phyloP scores from a whole-genome alignment of 2,797 vertebrate genomes.

The Agapornis canus region DNA sequence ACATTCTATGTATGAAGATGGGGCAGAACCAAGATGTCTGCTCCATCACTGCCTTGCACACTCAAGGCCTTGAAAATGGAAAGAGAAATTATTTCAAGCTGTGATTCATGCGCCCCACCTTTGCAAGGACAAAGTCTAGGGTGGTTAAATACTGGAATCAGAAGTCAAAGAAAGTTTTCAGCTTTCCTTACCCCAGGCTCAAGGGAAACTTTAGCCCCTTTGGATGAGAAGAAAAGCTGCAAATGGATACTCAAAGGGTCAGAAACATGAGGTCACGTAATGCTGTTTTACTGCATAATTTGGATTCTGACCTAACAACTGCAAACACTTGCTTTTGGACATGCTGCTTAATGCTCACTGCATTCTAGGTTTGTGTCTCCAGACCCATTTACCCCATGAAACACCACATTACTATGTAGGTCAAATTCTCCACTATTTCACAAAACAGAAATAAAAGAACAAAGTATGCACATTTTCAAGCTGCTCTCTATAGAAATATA shows the following conservation, averaged over 20 bases:
- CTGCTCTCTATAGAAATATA: background rate
- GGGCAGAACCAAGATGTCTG: background rate
- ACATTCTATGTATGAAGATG: background rate
- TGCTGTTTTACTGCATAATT: background rate
- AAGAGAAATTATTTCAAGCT: background rate
- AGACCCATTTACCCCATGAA: fast-evolving
- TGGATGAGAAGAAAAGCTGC: background rate
- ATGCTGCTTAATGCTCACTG: background rate
- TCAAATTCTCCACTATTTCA: background rate
- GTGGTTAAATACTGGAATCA: background rate
- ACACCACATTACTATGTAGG: background rate
- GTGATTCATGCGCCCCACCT: background rate
- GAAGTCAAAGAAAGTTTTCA: background rate
- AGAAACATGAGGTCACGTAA: background rate
- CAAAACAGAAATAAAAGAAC: background rate
- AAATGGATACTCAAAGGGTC: background rate
- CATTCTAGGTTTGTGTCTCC: background rate
- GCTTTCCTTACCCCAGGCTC: background rate
- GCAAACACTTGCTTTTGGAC: background rate
- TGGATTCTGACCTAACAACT: background rate
- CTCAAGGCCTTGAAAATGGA: background rate
- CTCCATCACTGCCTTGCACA: background rate
- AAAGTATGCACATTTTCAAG: background rate
- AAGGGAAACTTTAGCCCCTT: background rate
- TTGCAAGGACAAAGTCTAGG: background rate